Conservation (phyloP, 2,888 invertebrate species). For the Cantharis rustica region DNA sequence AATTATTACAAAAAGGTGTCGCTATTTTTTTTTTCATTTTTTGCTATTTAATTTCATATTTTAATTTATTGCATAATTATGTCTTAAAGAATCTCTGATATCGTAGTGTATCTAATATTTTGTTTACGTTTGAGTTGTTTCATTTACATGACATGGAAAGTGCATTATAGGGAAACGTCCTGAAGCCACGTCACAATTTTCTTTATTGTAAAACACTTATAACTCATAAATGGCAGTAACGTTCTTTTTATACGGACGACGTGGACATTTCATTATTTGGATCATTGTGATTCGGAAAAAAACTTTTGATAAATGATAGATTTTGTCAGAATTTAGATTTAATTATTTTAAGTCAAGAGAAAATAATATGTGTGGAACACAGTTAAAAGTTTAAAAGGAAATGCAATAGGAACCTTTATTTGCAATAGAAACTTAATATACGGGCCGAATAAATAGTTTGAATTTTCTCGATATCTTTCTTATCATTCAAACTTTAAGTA, state of each 20-base stretch:
- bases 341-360: background rate
- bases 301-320: background rate
- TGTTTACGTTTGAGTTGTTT: background rate
- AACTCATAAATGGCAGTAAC: background rate
- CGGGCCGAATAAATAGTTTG: too few species aligned
- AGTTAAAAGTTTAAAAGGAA: background rate
- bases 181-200: background rate
- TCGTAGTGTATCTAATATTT: background rate
- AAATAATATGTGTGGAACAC: background rate
- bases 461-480: too few species aligned
- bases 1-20: background rate
- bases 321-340: background rate
- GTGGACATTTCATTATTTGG: background rate
- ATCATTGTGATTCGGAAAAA: background rate
- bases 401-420: too few species aligned
- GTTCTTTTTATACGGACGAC: background rate
- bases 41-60: too few species aligned
- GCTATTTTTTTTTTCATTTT: too few species aligned
- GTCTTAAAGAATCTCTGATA: too few species aligned
- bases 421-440: too few species aligned
- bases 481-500: too few species aligned
- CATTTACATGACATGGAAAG: background rate
- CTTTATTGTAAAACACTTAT: background rate
- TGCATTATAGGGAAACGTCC: background rate
- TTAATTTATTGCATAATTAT: too few species aligned